Evolutionary conservation across 2,888 invertebrate species (phyloP).

Genomic region (Idaea dimidiata): DNA sequence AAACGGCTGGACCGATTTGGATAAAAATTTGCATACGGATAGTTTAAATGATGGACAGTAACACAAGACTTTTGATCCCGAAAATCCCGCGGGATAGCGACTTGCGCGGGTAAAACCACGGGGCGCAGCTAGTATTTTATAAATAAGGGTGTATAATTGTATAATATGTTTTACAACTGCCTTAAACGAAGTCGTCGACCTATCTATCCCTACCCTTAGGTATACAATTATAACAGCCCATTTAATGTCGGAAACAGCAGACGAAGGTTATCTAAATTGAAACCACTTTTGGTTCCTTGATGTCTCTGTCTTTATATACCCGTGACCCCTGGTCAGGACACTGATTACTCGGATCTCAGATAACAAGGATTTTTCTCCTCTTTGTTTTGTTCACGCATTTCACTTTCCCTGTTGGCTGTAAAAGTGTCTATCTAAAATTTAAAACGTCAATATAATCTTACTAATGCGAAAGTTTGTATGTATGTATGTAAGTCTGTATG

Average conservation of each 20-base stretch:
- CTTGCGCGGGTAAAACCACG: too few relatives aligned
- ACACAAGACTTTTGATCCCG: too few relatives aligned
- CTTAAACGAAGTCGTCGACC: background rate
- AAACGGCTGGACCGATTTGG: too few relatives aligned
- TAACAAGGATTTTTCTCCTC: background rate
- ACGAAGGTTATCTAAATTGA: constrained; percentile 1
- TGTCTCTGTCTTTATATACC: background rate
- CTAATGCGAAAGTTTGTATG: too few relatives aligned
- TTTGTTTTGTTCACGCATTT: background rate
- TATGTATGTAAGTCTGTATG: too few relatives aligned
- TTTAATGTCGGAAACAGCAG: background rate
- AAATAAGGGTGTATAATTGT: too few relatives aligned
- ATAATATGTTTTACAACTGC: too few relatives aligned
- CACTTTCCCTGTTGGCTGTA: background rate
- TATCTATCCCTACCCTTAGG: background rate
- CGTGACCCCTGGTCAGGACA: background rate
- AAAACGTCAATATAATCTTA: background rate
- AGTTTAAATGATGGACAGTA: too few relatives aligned
- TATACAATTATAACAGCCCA: background rate
- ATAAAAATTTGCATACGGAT: too few relatives aligned
- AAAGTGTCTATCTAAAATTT: background rate
- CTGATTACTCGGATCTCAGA: background rate
- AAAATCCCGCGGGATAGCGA: too few relatives aligned
- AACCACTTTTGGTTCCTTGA: constrained; percentile 1
- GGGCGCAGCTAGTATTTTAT: too few relatives aligned